Evolutionary conservation across 2,888 invertebrate species (phyloP).

Genomic region (Terebella lapidaria): DNA sequence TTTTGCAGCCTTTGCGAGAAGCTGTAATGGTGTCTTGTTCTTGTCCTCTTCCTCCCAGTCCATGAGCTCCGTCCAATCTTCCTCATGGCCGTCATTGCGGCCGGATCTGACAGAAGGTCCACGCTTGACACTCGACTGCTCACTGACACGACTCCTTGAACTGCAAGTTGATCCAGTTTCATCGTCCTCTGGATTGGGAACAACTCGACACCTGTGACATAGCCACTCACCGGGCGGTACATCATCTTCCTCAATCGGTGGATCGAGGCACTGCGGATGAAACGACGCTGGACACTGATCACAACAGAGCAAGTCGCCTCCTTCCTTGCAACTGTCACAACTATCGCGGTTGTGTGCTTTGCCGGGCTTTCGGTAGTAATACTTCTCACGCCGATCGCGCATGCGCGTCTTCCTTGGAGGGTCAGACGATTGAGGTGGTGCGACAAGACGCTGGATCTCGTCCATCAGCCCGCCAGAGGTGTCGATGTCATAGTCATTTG

Average conservation of each 20-base stretch:
- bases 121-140: neutral
- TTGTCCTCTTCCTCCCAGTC: neutral
- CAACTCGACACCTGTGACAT: conserved; percentile 70
- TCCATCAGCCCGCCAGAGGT: conserved; percentile 80
- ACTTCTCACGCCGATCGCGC: conserved; percentile 46
- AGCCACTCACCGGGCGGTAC: conserved; percentile 88
- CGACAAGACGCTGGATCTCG: conserved; percentile 65
- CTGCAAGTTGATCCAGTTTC: conserved; percentile 38
- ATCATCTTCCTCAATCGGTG: conserved; percentile 82
- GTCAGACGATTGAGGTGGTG: conserved; percentile 77
- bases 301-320: conserved; percentile 91
- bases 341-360: conserved; percentile 72
- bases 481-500: conserved; percentile 63
- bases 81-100: neutral
- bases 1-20: conserved; percentile 75
- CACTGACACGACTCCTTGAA: conserved; percentile 23
- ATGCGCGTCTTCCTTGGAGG: conserved; percentile 59
- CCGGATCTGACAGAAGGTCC: neutral
- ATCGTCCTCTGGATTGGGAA: conserved; percentile 34
- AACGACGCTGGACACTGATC: conserved; percentile 94
- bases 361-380: conserved; percentile 57
- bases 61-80: neutral
- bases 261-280: conserved; percentile 93
- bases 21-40: conserved; percentile 58
- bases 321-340: conserved; percentile 91